phyloP scores from a whole-genome alignment of 2,888 invertebrate species.

The Eugnorisma glareosa region DNA sequence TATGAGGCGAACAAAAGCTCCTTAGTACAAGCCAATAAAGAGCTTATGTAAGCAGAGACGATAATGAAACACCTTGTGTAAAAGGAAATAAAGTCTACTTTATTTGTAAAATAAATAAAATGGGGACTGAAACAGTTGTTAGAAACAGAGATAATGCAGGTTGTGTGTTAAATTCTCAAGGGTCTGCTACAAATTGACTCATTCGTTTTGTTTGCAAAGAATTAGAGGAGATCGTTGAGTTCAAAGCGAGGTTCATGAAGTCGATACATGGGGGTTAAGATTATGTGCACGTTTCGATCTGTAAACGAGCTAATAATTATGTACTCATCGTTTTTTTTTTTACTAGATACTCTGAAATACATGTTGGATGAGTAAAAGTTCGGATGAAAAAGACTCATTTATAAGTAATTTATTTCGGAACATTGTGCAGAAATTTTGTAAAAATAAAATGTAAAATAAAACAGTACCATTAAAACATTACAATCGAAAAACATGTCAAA shows the following conservation, averaged over 20 bases:
- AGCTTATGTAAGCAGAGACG: conserved; percentile 13
- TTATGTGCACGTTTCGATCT: neutral
- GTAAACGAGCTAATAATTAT: conserved; percentile 4
- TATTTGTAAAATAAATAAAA: neutral
- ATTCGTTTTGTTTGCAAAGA: conserved; percentile 28
- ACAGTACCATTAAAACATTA: too few species aligned
- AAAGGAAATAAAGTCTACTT: conserved; percentile 4
- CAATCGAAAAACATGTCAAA: too few species aligned
- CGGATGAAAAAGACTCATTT: neutral
- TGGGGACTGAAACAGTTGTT: conserved; percentile 1
- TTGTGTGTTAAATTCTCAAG: conserved; percentile 29
- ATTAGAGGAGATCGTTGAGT: neutral
- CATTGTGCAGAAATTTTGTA: too few species aligned
- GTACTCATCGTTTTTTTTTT: neutral
- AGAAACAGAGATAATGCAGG: neutral
- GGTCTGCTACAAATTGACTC: conserved; percentile 35
- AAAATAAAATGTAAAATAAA: too few species aligned
- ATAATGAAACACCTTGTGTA: conserved; percentile 10
- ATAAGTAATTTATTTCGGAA: too few species aligned
- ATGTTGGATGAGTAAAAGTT: neutral
- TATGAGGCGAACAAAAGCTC: conserved; percentile 8
- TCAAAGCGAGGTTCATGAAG: neutral
- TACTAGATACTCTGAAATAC: neutral
- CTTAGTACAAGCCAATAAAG: conserved; percentile 19
- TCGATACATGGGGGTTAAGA: conserved; percentile 1